A percentile compares a stretch with the other conserved stretches of the same genome.
These are phyloP conservation scores for Perithous albicinctus DNA, from an alignment of 2,888 invertebrate species.

Conservation along the genomic window DNA sequence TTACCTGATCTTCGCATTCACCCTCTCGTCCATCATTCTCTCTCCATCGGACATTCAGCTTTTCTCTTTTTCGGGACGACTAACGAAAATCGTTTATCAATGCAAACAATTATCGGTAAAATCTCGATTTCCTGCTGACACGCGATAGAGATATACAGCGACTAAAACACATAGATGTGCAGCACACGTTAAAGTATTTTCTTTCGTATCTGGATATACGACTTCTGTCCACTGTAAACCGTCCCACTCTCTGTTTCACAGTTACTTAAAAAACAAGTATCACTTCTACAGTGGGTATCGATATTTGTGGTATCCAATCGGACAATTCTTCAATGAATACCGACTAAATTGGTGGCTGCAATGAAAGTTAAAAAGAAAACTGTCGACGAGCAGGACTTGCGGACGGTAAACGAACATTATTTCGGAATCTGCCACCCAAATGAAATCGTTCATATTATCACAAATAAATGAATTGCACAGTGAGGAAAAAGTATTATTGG, in stretches of 20 bases:
- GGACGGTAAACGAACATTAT: no score
- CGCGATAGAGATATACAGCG: slow-evolving; percentile 25
- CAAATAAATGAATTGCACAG: no score
- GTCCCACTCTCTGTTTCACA: background rate
- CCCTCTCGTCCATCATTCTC: slow-evolving; percentile 18
- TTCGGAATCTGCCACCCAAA: background rate
- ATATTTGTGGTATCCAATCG: no score
- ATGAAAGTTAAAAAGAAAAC: background rate
- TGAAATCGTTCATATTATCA: no score
- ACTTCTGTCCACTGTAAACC: background rate
- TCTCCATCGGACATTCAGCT: slow-evolving; percentile 24
- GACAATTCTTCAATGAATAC: no score
- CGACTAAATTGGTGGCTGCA: background rate
- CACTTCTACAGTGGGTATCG: no score
- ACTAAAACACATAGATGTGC: background rate
- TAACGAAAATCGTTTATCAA: slow-evolving; percentile 57
- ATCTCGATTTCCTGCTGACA: slow-evolving; percentile 60
- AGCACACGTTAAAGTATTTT: background rate
- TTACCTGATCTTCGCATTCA: slow-evolving; percentile 42
- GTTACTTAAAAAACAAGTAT: background rate
- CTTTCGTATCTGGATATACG: background rate
- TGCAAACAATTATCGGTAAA: slow-evolving; percentile 65
- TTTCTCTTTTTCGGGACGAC: slow-evolving; percentile 14
- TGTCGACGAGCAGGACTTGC: no score
- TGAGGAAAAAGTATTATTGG: no score